phyloP scores from a whole-genome alignment of 92 coral and sea anemone species.

The Palythoa grandis region DNA sequence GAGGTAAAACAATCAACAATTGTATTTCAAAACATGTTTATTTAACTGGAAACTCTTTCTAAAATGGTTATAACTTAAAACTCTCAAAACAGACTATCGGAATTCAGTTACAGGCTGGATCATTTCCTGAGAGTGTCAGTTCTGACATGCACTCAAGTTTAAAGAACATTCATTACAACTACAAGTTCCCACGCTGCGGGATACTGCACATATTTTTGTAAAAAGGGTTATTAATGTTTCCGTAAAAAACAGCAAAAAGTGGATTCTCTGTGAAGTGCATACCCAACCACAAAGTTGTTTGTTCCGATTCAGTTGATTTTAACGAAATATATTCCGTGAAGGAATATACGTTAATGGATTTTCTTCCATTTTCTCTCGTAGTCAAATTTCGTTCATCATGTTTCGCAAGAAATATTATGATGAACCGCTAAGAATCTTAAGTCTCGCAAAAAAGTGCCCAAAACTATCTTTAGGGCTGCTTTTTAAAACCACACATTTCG shows the following conservation, averaged over 20 bases:
- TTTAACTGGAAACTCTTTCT: too few species aligned
- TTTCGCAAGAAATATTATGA: background rate
- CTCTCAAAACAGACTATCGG: background rate
- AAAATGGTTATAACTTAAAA: background rate
- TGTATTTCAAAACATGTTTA: too few species aligned
- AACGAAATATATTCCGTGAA: background rate
- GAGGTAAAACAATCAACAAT: too few species aligned
- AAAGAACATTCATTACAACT: background rate
- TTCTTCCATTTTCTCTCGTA: background rate
- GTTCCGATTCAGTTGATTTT: background rate
- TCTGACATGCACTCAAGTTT: background rate
- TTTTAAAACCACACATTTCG: background rate
- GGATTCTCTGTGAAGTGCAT: background rate
- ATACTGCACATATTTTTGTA: background rate
- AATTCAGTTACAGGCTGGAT: background rate
- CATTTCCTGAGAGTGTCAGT: slow-evolving; percentile 4
- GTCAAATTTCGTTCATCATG: background rate
- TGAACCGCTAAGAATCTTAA: too few species aligned
- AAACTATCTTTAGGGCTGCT: background rate
- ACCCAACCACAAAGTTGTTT: background rate
- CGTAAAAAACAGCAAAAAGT: background rate
- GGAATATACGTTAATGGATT: background rate
- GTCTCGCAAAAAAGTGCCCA: background rate
- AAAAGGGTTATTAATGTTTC: background rate
- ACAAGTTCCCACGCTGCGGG: background rate